Evolutionary conservation across 35 echinoderm and acorn worm genomes (phyloP).

Genomic region (Heliocidaris tuberculata): DNA sequence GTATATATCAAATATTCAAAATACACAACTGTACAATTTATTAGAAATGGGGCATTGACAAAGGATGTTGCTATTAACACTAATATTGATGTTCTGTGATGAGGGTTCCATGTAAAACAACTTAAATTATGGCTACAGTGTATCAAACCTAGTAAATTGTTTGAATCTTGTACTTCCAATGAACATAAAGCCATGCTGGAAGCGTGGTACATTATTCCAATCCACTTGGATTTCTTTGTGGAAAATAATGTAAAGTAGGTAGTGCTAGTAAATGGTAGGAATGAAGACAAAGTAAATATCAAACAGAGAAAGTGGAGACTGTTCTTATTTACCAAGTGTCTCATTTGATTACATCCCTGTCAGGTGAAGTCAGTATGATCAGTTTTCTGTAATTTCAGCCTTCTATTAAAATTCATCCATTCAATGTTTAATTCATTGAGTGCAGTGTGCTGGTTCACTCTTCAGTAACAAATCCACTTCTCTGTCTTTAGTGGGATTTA

Average conservation of each 20-base stretch:
- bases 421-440: too few species aligned
- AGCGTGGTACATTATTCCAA: too few species aligned
- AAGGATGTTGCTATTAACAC: neutral
- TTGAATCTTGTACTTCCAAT: too few species aligned
- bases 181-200: too few species aligned
- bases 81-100: neutral
- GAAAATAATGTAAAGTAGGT: neutral
- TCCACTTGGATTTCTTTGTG: neutral
- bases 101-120: too few species aligned
- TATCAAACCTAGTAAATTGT: too few species aligned
- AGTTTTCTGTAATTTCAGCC: neutral
- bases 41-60: too few species aligned
- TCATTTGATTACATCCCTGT: neutral
- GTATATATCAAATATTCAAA: too few species aligned
- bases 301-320: neutral
- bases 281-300: slow-evolving; percentile 5
- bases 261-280: neutral
- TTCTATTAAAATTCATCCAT: neutral
- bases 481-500: too few species aligned
- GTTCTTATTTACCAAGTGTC: neutral
- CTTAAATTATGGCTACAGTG: too few species aligned
- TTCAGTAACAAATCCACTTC: too few species aligned
- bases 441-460: neutral
- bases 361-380: neutral
- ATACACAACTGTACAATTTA: too few species aligned